phyloP scores from a whole-genome alignment of 2,888 invertebrate genomes.

The Acanthococcus lagerstroemiae region DNA sequence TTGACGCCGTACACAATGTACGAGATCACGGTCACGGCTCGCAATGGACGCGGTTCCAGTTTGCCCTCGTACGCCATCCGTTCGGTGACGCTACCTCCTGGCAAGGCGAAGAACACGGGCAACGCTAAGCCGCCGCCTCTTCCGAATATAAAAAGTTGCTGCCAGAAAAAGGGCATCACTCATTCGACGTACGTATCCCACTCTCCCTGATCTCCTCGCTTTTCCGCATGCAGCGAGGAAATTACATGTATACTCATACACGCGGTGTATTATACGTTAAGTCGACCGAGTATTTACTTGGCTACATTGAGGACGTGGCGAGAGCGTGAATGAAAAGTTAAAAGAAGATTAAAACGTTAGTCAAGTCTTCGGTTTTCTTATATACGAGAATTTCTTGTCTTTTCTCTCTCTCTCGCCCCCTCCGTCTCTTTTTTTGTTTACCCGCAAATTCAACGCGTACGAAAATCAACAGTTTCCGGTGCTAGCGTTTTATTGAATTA shows the following conservation, averaged over 20 bases:
- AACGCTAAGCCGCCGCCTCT: conserved; percentile 51
- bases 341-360: no score
- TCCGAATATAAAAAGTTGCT: conserved; percentile 66
- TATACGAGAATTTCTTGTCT: no score
- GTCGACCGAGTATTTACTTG: no score
- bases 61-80: conserved; percentile 63
- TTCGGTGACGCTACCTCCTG: conserved; percentile 58
- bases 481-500: background rate
- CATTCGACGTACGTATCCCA: conserved; percentile 52
- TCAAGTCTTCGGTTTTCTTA: no score
- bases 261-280: no score
- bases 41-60: conserved; percentile 64
- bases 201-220: no score
- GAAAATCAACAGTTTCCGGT: background rate
- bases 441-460: background rate
- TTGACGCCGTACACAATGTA: conserved; percentile 73
- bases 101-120: conserved; percentile 49
- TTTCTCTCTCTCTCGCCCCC: no score
- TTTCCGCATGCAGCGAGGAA: no score
- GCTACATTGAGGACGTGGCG: no score
- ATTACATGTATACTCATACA: no score
- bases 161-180: conserved; percentile 58
- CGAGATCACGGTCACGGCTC: conserved; percentile 61
- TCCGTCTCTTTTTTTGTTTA: background rate
- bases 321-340: no score